Base-by-base conservation (phyloP, 2,797 vertebrate species). In the Coregonus suidteri region DNA sequence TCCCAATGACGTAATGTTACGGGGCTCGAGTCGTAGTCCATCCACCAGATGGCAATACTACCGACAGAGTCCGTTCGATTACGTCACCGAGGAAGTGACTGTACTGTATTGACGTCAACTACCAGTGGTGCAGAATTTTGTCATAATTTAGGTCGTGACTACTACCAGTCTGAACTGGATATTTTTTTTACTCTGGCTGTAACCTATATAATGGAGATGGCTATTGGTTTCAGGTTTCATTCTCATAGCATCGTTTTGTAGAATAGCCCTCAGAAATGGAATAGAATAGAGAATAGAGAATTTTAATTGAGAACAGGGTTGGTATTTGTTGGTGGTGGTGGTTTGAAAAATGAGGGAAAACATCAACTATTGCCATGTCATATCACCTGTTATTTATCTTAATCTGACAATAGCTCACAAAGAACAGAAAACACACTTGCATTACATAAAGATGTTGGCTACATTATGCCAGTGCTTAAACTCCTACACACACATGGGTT, bases 91-190 rank as follows among this genome's bases (percentile, higher is more conserved):
- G 69, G 70, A 77, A 85, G 80, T 87, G 90, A 84, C 79, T 87
- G 85, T 81, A 71, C 82, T 41, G 67, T 47, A 84, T 80, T 91
- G 91, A 92, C 90, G 92, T 91, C 90, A 90, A 2, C 82, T 79
- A 82, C 85, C 79, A 89, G 74, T 92, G 92, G 87, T 91, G 92
- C 92, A 91, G 82, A 82, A 90, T 91, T 91, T 83, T 90, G 90
- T 91, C 90, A 92, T 90, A 86, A 87, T 82, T 81, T 77, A 77
- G 81, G 90, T 92, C 90, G 90, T 92, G 91, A 93, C 92, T 88
- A 93, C 92, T 88, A 79, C 53, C 72, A 76, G 76, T 71, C 5
- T 2, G 30, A 59, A 83, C 74, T 82, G 85, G 74, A 6, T 7
- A 11, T n/a, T 16, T 70, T n/a, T n/a, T 70, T 13, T 9, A 4